Evolutionary conservation across 1,140 invertebrate species (phyloP).

Genomic region (Wasmannia auropunctata): DNA sequence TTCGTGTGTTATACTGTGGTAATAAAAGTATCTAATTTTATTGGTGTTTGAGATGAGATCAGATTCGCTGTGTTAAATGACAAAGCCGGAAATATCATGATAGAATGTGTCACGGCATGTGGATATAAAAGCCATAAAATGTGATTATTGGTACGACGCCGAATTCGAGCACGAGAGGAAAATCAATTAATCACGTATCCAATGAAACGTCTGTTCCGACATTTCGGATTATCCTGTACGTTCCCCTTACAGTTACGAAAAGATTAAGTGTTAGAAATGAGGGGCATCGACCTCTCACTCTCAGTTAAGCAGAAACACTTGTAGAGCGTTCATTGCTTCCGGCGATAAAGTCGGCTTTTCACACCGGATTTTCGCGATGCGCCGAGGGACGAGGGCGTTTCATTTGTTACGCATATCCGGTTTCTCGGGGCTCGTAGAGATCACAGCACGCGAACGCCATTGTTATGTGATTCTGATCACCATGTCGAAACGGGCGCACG

Average conservation of each 20-base stretch:
- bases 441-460: constrained; percentile 31
- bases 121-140: not conserved
- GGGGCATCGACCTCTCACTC: constrained; percentile 3
- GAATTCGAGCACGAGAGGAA: not conserved
- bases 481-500: constrained; percentile 13
- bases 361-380: constrained; percentile 28
- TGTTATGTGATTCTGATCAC: constrained; percentile 50
- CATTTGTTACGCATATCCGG: constrained; percentile 54
- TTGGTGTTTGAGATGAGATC: not conserved
- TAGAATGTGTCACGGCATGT: not conserved
- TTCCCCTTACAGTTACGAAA: not conserved
- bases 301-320: constrained; percentile 48
- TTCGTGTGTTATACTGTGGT: too few relatives aligned
- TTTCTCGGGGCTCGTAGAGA: constrained; percentile 41
- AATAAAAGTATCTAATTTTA: not conserved
- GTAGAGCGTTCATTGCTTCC: constrained; percentile 5
- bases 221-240: not conserved
- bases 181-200: constrained; percentile 37
- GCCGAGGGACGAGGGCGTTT: constrained; percentile 19
- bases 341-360: constrained; percentile 58
- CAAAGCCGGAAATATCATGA: not conserved
- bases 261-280: constrained; percentile 52
- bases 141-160: not conserved
- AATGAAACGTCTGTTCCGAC: not conserved
- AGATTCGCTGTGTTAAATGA: not conserved